Percentiles rank a stretch among this genome's conserved stretches.
phyloP scores from a whole-genome alignment of 2,888 invertebrate genomes.

The Orgyia antiqua region DNA sequence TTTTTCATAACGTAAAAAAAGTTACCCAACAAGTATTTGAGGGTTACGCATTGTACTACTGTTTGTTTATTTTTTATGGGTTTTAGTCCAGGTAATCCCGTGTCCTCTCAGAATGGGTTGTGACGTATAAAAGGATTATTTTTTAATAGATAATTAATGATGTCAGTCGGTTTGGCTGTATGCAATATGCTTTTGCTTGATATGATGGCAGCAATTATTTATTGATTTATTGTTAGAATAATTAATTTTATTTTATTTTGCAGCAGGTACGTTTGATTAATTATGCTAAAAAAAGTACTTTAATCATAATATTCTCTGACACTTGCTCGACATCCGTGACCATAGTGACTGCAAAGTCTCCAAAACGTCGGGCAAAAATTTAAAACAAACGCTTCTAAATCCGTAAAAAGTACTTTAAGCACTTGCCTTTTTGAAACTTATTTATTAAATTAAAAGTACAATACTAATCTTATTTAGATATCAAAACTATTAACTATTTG shows the following conservation, averaged over 20 bases:
- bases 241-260: too few species aligned
- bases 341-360: too few species aligned
- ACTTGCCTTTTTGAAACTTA: too few species aligned
- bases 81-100: constrained; percentile 70
- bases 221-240: background rate
- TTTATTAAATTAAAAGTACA: too few species aligned
- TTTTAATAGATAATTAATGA: constrained; percentile 76
- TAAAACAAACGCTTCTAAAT: too few species aligned
- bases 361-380: too few species aligned
- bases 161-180: constrained; percentile 42
- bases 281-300: background rate
- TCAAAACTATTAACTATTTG: too few species aligned
- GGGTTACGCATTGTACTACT: constrained; percentile 52
- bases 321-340: too few species aligned
- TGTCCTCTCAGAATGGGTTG: constrained; percentile 68
- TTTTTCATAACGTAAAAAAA: constrained; percentile 34
- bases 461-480: too few species aligned
- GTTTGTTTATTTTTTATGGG: constrained; percentile 68
- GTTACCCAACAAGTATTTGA: constrained; percentile 39
- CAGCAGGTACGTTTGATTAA: background rate
- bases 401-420: too few species aligned
- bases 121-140: constrained; percentile 74
- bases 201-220: constrained; percentile 9
- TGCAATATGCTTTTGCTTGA: constrained; percentile 25
- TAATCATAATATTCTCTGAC: too few species aligned